A percentile compares a stretch with the other conserved stretches of the same genome.
Evolutionary conservation across 2,113 vertebrate genomes (phyloP).

Genomic region (Lontra canadensis): DNA sequence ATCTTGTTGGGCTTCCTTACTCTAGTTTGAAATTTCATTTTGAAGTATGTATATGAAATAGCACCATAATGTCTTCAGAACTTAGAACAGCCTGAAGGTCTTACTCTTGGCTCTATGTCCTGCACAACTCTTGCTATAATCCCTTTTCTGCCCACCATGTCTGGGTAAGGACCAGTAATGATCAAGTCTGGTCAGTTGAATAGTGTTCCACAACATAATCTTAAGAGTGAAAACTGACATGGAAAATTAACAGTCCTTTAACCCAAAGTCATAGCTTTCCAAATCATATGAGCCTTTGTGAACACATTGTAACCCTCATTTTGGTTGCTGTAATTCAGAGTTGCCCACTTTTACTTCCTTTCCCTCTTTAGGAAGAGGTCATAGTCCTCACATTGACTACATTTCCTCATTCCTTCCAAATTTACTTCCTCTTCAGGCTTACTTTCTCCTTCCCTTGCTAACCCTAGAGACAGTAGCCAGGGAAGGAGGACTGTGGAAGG

Average conservation of each 20-base stretch:
- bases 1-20: not conserved
- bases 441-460: slow-evolving; percentile 43
- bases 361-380: slow-evolving; percentile 8
- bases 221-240: not conserved
- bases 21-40: not conserved
- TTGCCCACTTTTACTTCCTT: not conserved
- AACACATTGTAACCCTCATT: not conserved
- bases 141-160: not conserved
- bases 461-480: slow-evolving; percentile 44
- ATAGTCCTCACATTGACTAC: not conserved
- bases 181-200: not conserved
- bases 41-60: not conserved
- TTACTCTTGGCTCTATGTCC: not conserved
- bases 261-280: not conserved
- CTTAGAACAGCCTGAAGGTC: not conserved
- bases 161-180: not conserved
- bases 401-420: slow-evolving; percentile 49
- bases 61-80: not conserved
- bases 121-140: not conserved
- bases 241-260: not conserved
- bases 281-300: not conserved
- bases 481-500: slow-evolving; percentile 55
- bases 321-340: not conserved
- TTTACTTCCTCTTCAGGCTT: slow-evolving; percentile 51
- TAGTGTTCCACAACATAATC: not conserved